Evolutionary conservation across 2,888 invertebrate species (phyloP), one percentile per base, ranked within the genome.

Genomic region (Trichopria drosophilae): DNA sequence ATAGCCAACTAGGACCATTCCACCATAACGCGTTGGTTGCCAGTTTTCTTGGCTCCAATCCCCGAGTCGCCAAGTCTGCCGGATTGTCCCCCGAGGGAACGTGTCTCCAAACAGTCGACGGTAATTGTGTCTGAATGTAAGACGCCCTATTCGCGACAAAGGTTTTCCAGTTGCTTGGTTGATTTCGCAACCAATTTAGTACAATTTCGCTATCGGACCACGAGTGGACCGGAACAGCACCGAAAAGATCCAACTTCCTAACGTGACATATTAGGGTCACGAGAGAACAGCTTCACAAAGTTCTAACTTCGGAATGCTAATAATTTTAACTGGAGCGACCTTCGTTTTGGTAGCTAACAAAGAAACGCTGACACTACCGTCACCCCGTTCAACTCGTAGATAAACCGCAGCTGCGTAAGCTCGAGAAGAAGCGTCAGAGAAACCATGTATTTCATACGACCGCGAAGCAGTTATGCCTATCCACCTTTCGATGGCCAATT

Each of bases 181-280:
- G 53, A 10, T 44, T 41, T 9, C 26, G 12, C 3, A 61, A 29
- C 55, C 61, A 59, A 7, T 50, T 35, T 13, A 61, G 32, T 2
- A 56, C 57, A 3, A 61, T 44, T 29, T 46, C 42, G 13, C 54
- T 56, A 22, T 56, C 56, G 4, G 52, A 44, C 60, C 56, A 60
- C 7, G 40, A 7, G 26, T 23, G 35, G 3, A 54, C 35, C 4
- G 43, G 29, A 5, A 51, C 2, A n/a, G 22, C n/a, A 4, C 23
- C n/a, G 4, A 49, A 19, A 12, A 16, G 23, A 3, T 18, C 4
- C 15, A 43, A 18, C 24, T 34, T 35, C 24, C 18, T 16, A 1
- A 53, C 4, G 4, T 39, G 26, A 5, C 15, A 10, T 6, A 53
- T 24, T 10, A 50, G 16, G 36, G 31, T 34, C 1, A 19, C 28